A percentile compares a stretch with the other conserved stretches of the same genome.
phyloP scores from a whole-genome alignment of 1,140 invertebrate species.

The Dermatophagoides farinae region DNA sequence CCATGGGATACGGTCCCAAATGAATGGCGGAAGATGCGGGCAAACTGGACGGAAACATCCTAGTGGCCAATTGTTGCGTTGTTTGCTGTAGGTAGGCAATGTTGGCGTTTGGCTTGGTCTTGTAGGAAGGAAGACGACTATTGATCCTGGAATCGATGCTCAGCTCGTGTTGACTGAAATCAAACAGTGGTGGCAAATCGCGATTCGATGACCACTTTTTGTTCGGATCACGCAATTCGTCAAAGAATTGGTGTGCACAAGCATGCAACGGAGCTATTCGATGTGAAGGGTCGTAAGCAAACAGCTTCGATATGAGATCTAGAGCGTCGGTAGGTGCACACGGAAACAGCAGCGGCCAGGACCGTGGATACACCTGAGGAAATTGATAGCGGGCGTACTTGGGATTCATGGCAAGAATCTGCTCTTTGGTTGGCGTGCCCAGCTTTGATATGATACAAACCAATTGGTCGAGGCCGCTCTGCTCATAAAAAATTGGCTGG shows the following conservation, averaged over 20 bases:
- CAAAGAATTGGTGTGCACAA: constrained; percentile 92
- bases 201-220: constrained; percentile 75
- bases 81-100: no score
- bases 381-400: constrained; percentile 99
- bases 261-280: constrained; percentile 86
- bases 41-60: no score
- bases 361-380: constrained; percentile 98
- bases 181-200: constrained; percentile 83
- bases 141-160: no score
- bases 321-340: constrained; percentile 82
- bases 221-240: constrained; percentile 77
- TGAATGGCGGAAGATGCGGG: no score
- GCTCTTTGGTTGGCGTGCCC: constrained; percentile 92
- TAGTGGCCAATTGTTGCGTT: no score
- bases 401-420: constrained; percentile 99
- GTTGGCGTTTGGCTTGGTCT: no score
- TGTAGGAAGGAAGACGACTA: no score
- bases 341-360: constrained; percentile 95
- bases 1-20: no score
- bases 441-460: constrained; percentile 99
- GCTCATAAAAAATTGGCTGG: constrained; percentile 96
- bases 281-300: constrained; percentile 90
- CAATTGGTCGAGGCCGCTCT: constrained; percentile 94
- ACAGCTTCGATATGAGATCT: constrained; percentile 74
- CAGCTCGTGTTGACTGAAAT: constrained; percentile 67